phyloP scores from a whole-genome alignment of 2,888 invertebrate genomes.

The Gnatocerus cornutus region DNA sequence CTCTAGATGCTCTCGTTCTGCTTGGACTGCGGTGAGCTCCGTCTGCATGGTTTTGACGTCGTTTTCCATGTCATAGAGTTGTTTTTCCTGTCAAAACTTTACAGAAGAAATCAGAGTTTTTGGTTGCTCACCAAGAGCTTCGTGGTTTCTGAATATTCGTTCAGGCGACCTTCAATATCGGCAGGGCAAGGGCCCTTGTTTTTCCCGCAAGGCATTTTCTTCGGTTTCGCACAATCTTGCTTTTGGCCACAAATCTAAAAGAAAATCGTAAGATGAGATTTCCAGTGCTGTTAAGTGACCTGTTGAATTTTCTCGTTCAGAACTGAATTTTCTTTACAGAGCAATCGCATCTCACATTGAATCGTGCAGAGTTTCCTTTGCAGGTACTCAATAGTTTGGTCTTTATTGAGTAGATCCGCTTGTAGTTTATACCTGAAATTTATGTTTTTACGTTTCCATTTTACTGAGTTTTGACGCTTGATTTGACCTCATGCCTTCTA shows the following conservation, averaged over 20 bases:
- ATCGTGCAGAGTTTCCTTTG: conserved; percentile 77
- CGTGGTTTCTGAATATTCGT: conserved; percentile 70
- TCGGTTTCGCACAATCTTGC: conserved; percentile 23
- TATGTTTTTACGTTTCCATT: conserved; percentile 20
- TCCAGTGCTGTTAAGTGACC: conserved; percentile 54
- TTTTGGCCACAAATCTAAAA: conserved; percentile 33
- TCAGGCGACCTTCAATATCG: conserved; percentile 69
- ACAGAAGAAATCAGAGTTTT: conserved; percentile 2
- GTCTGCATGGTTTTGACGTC: conserved; percentile 76
- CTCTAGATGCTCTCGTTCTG: conserved; percentile 73
- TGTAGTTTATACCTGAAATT: conserved; percentile 76
- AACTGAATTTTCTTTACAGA: conserved; percentile 76
- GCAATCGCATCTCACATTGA: conserved; percentile 78
- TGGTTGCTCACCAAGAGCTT: conserved; percentile 66
- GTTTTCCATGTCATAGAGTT: conserved; percentile 75
- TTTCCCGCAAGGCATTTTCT: conserved; percentile 61
- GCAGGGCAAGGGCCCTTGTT: conserved; percentile 70
- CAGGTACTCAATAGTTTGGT: conserved; percentile 77
- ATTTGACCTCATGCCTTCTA: conserved; percentile 79
- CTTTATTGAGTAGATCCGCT: conserved; percentile 78
- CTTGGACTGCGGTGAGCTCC: conserved; percentile 72
- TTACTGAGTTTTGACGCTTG: conserved; percentile 22
- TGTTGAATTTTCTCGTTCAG: conserved; percentile 73
- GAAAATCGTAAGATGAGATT: conserved; percentile 1
- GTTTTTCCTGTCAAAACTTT: conserved; percentile 79